These are phyloP conservation scores for Strix uralensis DNA, from an alignment of 2,113 vertebrate genomes.

Conservation along the genomic window DNA sequence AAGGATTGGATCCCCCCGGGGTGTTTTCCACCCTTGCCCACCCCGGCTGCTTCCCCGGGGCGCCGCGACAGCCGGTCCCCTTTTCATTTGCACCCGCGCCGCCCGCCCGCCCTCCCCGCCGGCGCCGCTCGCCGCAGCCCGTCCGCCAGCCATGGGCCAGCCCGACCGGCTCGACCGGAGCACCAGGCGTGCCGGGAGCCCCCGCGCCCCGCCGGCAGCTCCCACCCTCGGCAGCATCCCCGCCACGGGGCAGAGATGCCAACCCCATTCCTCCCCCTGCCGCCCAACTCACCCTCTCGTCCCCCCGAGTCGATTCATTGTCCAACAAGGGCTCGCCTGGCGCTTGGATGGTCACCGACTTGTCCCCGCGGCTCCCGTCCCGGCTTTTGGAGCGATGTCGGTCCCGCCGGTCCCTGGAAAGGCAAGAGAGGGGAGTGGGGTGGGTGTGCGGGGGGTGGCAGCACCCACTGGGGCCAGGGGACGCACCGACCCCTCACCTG, in stretches of 20 bases:
- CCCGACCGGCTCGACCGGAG: background rate
- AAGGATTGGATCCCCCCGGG: background rate
- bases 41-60: background rate
- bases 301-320: constrained; percentile 90
- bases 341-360: constrained; percentile 95
- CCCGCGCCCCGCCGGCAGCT: background rate
- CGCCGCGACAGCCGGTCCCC: fast-evolving
- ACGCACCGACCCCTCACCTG: constrained; percentile 63
- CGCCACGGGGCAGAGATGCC: fast-evolving
- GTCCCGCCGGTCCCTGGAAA: constrained; percentile 84
- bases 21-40: background rate
- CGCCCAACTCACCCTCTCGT: constrained; percentile 80
- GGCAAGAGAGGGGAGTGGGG: background rate
- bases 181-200: background rate
- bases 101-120: background rate
- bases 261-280: too few relatives aligned
- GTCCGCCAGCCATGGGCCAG: background rate
- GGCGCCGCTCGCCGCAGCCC: background rate
- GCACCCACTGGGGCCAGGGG: fast-evolving
- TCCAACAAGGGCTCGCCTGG: constrained; percentile 92
- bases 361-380: constrained; percentile 88
- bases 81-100: background rate
- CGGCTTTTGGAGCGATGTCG: constrained; percentile 89
- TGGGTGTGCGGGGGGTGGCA: background rate
- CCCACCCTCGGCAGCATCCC: background rate